These are phyloP conservation scores for Onychostruthus taczanowskii DNA, from an alignment of 2,113 vertebrate genomes.

Conservation along the genomic window DNA sequence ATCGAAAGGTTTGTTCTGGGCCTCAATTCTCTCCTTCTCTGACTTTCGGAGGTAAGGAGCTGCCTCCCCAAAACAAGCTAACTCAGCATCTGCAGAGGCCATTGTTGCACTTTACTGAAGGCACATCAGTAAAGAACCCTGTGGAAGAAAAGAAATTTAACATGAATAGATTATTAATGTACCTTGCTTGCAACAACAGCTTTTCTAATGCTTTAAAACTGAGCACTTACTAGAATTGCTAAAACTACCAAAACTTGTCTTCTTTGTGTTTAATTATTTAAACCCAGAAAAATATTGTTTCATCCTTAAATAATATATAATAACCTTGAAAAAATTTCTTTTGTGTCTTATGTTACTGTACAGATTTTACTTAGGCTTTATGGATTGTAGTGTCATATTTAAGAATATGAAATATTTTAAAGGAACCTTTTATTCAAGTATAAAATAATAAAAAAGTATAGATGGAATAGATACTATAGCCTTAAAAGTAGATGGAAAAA, in stretches of 20 bases:
- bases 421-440: neutral
- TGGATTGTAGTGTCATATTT: neutral
- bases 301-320: neutral
- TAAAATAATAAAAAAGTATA: neutral
- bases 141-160: neutral
- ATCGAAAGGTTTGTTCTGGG: conserved; percentile 80
- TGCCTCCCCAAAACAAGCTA: neutral
- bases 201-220: neutral
- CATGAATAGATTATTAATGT: neutral
- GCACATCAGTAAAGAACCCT: neutral
- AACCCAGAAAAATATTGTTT: neutral
- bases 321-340: neutral
- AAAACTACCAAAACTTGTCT: neutral
- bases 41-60: conserved; percentile 72
- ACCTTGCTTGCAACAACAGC: neutral
- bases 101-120: neutral
- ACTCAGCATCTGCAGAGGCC: neutral
- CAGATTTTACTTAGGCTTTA: neutral
- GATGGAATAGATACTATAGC: neutral
- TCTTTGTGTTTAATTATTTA: neutral
- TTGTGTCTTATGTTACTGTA: neutral
- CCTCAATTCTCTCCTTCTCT: conserved; percentile 79
- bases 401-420: neutral
- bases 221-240: neutral
- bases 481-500: conserved; percentile 2